phyloP scores from a whole-genome alignment of 2,113 vertebrate species.

The Prunella himalayana region DNA sequence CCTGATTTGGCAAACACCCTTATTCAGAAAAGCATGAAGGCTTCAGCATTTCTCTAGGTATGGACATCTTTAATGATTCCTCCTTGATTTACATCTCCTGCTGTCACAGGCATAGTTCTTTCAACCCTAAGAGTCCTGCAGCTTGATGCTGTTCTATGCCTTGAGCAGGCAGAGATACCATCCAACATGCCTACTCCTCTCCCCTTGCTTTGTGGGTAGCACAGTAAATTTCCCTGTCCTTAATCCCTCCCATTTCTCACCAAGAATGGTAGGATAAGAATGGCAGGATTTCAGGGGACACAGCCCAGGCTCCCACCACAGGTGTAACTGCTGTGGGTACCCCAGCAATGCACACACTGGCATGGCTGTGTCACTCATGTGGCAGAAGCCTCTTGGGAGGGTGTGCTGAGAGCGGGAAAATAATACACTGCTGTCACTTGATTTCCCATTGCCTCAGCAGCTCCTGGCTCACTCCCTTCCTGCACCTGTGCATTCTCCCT shows the following conservation, averaged over 20 bases:
- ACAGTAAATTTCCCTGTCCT: neutral
- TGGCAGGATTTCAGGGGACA: accelerated
- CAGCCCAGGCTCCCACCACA: neutral
- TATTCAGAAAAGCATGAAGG: neutral
- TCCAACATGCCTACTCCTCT: accelerated
- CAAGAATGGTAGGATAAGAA: neutral
- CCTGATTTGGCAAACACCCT: neutral
- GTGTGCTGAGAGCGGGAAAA: neutral
- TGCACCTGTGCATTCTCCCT: neutral
- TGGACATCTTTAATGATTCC: neutral
- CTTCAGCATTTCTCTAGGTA: neutral
- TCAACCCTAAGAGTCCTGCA: neutral
- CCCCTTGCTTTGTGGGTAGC: neutral
- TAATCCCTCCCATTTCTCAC: neutral
- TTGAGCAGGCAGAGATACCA: neutral
- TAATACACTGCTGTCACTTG: neutral
- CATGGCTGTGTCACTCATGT: accelerated
- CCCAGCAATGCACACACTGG: neutral
- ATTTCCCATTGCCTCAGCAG: neutral
- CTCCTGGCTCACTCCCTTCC: neutral
- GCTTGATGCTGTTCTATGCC: neutral
- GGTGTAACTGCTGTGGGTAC: neutral
- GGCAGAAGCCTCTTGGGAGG: neutral
- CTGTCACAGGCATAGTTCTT: neutral
- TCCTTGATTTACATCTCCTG: neutral